phyloP scores from a whole-genome alignment of 2,113 vertebrate genomes.

The Coturnix japonica region DNA sequence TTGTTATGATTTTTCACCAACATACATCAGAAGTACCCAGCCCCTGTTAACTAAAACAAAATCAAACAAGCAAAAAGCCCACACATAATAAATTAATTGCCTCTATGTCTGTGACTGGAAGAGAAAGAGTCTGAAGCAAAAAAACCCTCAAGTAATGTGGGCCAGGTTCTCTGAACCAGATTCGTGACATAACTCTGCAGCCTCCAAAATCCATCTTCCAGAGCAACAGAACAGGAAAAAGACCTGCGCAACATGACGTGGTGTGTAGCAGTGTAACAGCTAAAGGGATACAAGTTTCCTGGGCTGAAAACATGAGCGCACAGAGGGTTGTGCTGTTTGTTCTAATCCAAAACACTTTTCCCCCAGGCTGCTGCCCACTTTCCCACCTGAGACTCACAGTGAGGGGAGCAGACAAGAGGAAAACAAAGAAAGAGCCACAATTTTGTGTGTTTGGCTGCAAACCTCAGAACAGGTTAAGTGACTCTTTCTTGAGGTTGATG shows the following conservation, averaged over 20 bases:
- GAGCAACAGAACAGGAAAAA: not conserved
- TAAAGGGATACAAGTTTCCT: not conserved
- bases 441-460: not conserved
- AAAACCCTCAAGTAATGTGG: not conserved
- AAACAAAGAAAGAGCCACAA: not conserved
- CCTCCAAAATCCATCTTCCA: not conserved
- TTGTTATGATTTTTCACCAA: not conserved
- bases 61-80: not conserved
- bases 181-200: not conserved
- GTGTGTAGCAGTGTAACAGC: not conserved
- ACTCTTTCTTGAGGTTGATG: not conserved
- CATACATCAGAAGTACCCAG: not conserved
- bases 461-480: not conserved
- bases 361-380: not conserved
- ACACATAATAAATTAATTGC: not conserved
- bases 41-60: not conserved
- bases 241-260: not conserved
- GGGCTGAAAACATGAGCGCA: not conserved
- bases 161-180: not conserved
- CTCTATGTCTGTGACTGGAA: not conserved
- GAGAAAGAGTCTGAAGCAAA: not conserved
- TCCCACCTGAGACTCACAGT: not conserved
- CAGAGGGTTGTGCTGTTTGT: fast-evolving
- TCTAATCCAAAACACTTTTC: not conserved
- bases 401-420: not conserved